Percentiles rank a stretch among this genome's conserved stretches.
Conservation (phyloP, 2,797 vertebrate species). For the Melanotaenia nigrans region DNA sequence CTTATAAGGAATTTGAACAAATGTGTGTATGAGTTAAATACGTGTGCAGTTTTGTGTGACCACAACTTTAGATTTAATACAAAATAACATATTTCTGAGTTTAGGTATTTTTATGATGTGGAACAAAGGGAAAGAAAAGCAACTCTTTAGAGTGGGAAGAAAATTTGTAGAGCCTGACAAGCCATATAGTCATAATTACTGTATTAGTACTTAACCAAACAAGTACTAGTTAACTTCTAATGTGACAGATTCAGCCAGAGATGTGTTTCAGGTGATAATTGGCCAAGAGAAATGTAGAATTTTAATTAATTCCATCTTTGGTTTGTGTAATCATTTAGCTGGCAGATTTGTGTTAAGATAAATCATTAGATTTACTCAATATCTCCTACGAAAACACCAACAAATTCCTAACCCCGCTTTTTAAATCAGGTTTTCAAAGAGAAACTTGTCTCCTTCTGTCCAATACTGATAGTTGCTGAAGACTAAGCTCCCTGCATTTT, state of each 20-base stretch:
- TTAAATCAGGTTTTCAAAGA: slow-evolving; percentile 49
- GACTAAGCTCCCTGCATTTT: slow-evolving; percentile 23
- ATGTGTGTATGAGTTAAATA: not conserved
- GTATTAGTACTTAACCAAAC: slow-evolving; percentile 13
- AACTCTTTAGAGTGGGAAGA: slow-evolving; percentile 7
- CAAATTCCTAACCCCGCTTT: slow-evolving; percentile 14
- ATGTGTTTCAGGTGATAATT: slow-evolving; percentile 4
- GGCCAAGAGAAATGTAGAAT: slow-evolving; percentile 1
- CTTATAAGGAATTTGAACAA: not conserved
- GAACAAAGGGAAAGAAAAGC: slow-evolving; percentile 10
- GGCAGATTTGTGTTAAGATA: slow-evolving; percentile 15
- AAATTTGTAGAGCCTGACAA: slow-evolving; percentile 1
- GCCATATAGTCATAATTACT: slow-evolving; percentile 3
- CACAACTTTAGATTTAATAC: slow-evolving; percentile 16
- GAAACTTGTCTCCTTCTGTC: slow-evolving; percentile 27
- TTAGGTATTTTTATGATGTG: slow-evolving; percentile 34
- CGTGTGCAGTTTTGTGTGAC: slow-evolving; percentile 15
- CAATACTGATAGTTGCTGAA: slow-evolving; percentile 25
- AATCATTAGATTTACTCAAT: not conserved
- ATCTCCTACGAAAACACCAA: slow-evolving; percentile 12
- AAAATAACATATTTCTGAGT: slow-evolving; percentile 27
- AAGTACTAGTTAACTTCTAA: slow-evolving; percentile 14
- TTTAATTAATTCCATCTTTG: slow-evolving; percentile 19
- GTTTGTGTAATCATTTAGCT: not conserved
- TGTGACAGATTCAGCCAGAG: slow-evolving; percentile 3